Conservation (phyloP, 2,888 invertebrate genomes). For the Blera fallax region DNA sequence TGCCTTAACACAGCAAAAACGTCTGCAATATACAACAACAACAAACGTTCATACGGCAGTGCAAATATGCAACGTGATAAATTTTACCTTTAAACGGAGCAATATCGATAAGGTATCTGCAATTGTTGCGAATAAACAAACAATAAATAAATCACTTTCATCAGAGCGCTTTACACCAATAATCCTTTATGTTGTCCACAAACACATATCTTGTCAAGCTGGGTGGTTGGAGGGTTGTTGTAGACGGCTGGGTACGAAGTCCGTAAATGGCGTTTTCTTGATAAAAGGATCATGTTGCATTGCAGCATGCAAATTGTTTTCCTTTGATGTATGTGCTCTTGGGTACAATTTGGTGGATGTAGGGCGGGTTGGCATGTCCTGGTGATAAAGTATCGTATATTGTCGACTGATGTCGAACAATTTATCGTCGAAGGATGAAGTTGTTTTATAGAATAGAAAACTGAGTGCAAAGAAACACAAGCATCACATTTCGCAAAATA, state of each 20-base stretch:
- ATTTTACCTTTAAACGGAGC: neutral
- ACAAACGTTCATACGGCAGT: neutral
- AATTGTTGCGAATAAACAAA: neutral
- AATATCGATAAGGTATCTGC: neutral
- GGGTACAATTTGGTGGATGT: neutral
- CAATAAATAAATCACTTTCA: conserved; percentile 42
- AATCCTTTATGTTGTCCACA: neutral
- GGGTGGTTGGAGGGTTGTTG: neutral
- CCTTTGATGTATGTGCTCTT: neutral
- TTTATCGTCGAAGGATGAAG: neutral
- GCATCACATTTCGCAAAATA: too few species aligned
- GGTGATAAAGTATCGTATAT: neutral
- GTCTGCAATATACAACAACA: neutral
- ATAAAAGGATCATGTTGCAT: neutral
- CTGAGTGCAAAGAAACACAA: neutral
- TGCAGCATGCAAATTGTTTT: conserved; percentile 1
- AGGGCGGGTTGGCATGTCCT: neutral
- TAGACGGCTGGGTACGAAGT: neutral
- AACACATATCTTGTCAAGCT: neutral
- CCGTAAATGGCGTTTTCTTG: neutral
- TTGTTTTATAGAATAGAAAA: neutral
- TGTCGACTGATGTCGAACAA: neutral
- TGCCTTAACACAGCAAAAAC: neutral
- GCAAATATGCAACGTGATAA: conserved; percentile 11
- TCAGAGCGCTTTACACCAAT: neutral